Conservation (phyloP, 2,113 vertebrate genomes). For the Numenius arquata region DNA sequence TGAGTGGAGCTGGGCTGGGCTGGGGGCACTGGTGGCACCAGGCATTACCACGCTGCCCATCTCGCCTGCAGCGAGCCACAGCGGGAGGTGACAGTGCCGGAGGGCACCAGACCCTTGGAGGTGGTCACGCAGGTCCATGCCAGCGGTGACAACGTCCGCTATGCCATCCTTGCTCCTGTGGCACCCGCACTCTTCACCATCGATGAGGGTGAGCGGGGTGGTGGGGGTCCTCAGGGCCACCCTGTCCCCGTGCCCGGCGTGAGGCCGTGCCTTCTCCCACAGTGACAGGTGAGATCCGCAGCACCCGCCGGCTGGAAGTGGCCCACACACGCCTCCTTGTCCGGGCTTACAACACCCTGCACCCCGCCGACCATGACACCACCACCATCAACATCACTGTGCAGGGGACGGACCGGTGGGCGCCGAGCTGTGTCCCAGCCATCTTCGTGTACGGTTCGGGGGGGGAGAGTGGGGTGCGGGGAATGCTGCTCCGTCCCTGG, state of each 20-base stretch:
- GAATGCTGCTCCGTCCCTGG: not conserved
- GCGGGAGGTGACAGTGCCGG: not conserved
- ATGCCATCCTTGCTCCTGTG: conserved; percentile 36
- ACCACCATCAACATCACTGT: conserved; percentile 48
- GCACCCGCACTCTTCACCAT: conserved; percentile 39
- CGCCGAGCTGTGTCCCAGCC: conserved; percentile 63
- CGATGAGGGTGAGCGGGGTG: not conserved
- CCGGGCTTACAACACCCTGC: conserved; percentile 53
- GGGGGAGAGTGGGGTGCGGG: fast-evolving
- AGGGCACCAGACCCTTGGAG: conserved; percentile 26
- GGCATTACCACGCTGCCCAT: fast-evolving
- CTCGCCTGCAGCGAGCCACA: not conserved
- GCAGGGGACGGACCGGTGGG: not conserved
- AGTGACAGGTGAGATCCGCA: conserved; percentile 68
- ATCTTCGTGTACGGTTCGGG: conserved; percentile 49
- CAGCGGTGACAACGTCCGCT: conserved; percentile 45
- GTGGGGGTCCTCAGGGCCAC: fast-evolving
- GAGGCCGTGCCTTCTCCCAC: not conserved
- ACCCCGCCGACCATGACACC: not conserved
- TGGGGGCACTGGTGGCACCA: not conserved
- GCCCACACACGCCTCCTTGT: not conserved
- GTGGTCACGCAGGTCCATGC: conserved; percentile 49
- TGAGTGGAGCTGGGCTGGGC: not conserved
- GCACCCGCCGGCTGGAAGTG: conserved; percentile 2
- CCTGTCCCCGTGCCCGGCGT: fast-evolving